A percentile compares a stretch with the other conserved stretches of the same genome.
Evolutionary conservation across 2,113 vertebrate species (phyloP).

Genomic region (Oceanodroma tethys): DNA sequence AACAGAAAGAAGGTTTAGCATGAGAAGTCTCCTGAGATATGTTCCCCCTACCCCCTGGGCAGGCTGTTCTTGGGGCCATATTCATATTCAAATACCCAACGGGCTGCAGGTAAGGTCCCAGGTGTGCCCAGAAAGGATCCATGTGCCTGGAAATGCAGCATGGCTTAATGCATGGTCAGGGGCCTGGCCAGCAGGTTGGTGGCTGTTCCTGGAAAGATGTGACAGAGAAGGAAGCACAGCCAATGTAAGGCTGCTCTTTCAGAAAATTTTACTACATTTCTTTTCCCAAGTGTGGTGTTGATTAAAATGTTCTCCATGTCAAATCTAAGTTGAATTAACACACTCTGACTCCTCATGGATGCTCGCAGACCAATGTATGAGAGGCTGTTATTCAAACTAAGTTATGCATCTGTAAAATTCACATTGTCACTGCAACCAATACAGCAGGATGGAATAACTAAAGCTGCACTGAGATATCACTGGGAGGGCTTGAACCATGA

Average conservation of each 20-base stretch:
- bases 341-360: not conserved
- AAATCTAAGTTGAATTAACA: not conserved
- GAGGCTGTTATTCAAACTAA: not conserved
- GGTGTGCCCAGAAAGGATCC: not conserved
- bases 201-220: not conserved
- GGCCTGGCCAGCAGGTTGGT: not conserved
- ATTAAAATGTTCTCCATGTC: not conserved
- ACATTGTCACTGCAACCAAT: not conserved
- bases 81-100: not conserved
- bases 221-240: not conserved
- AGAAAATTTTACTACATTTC: fast-evolving
- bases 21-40: not conserved
- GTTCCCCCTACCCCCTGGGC: fast-evolving
- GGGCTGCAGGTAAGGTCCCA: not conserved
- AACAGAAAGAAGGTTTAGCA: not conserved
- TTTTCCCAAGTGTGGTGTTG: not conserved
- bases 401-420: not conserved
- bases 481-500: not conserved
- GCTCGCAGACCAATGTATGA: not conserved
- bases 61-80: not conserved
- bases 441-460: not conserved
- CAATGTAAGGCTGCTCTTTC: not conserved
- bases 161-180: not conserved
- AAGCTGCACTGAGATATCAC: not conserved
- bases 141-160: not conserved